These are phyloP conservation scores for Hepsetus odoe DNA, from an alignment of 2,113 vertebrate genomes.

Conservation along the genomic window DNA sequence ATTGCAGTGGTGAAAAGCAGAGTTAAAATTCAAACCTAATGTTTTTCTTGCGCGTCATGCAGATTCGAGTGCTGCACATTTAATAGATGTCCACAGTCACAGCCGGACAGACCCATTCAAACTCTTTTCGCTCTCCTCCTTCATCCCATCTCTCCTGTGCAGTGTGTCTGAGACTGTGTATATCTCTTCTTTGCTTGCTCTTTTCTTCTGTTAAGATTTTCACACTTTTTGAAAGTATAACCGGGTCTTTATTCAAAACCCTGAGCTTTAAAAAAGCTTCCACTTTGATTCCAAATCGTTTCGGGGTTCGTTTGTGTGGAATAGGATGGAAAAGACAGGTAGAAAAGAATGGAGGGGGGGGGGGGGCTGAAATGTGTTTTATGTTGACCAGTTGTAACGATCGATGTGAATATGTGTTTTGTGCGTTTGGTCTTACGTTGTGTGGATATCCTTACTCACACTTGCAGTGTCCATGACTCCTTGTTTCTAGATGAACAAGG, in stretches of 20 bases:
- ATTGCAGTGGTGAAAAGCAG: no score
- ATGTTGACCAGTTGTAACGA: slow-evolving; percentile 23
- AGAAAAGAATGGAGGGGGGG: background rate
- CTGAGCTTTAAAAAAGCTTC: slow-evolving; percentile 36
- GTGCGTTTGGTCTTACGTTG: background rate
- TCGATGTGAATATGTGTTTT: background rate
- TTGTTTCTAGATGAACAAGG: slow-evolving; percentile 30
- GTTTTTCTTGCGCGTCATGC: background rate
- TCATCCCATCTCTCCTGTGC: background rate
- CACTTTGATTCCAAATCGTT: slow-evolving; percentile 27
- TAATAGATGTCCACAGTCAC: background rate
- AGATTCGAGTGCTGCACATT: background rate
- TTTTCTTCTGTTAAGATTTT: slow-evolving; percentile 25
- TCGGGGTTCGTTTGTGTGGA: background rate
- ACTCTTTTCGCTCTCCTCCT: background rate
- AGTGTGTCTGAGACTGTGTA: background rate
- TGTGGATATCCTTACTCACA: background rate
- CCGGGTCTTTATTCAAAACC: slow-evolving; percentile 44
- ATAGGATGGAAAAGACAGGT: no score
- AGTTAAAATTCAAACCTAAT: no score
- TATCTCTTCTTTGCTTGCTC: background rate
- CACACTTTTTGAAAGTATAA: slow-evolving; percentile 44
- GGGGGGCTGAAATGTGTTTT: slow-evolving; percentile 1
- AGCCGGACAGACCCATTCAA: background rate
- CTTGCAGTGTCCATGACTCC: slow-evolving; percentile 7